These are phyloP conservation scores for Tyria jacobaeae DNA, from an alignment of 2,888 invertebrate genomes.

Conservation along the genomic window DNA sequence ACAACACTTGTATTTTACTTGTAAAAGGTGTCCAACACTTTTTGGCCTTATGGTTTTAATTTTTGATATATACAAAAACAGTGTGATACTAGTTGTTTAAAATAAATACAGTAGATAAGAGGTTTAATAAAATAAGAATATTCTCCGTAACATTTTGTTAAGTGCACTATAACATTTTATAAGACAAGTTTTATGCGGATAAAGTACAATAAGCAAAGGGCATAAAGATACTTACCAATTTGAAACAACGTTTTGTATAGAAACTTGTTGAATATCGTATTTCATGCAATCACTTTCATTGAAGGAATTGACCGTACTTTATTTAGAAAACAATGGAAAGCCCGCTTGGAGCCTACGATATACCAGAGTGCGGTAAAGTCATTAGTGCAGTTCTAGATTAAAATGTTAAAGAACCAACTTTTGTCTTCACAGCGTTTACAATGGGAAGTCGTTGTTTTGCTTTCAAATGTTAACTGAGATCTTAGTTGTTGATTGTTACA, in stretches of 20 bases:
- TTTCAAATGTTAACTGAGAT: constrained; percentile 62
- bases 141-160: too few relatives aligned
- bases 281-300: constrained; percentile 4
- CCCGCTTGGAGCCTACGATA: constrained; percentile 63
- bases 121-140: too few relatives aligned
- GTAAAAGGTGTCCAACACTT: too few relatives aligned
- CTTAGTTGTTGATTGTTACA: constrained; percentile 57
- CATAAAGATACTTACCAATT: background rate
- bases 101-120: too few relatives aligned
- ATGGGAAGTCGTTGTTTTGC: constrained; percentile 63
- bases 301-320: constrained; percentile 57
- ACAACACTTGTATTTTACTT: too few relatives aligned
- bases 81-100: too few relatives aligned
- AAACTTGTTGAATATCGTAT: background rate
- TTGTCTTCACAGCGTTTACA: constrained; percentile 68
- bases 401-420: constrained; percentile 75
- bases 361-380: constrained; percentile 63
- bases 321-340: constrained; percentile 66
- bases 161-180: too few relatives aligned
- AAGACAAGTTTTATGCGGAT: background rate
- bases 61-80: too few relatives aligned
- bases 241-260: background rate
- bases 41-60: too few relatives aligned
- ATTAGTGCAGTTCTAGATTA: constrained; percentile 69
- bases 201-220: background rate